phyloP scores from a whole-genome alignment of 1,140 invertebrate genomes.

The Dreissena polymorpha region DNA sequence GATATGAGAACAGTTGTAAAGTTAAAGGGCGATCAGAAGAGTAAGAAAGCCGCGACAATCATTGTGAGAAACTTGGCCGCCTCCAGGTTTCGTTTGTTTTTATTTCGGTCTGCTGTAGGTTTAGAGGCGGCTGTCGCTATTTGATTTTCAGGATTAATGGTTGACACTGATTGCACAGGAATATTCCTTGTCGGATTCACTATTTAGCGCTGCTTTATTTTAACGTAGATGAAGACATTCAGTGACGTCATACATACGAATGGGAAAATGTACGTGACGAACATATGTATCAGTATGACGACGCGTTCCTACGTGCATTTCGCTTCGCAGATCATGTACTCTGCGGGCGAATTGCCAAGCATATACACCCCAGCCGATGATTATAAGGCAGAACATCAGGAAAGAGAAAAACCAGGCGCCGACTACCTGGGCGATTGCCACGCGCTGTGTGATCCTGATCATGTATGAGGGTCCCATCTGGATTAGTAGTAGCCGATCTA shows the following conservation, averaged over 20 bases:
- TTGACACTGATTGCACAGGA: not conserved
- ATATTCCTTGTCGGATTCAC: too few relatives aligned
- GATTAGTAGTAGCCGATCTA: conserved; percentile 62
- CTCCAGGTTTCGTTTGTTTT: not conserved
- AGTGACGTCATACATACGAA: conserved; percentile 54
- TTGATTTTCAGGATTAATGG: too few relatives aligned
- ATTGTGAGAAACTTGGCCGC: too few relatives aligned
- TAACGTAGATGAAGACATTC: conserved; percentile 56
- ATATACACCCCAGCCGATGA: conserved; percentile 67
- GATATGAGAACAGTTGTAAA: too few relatives aligned
- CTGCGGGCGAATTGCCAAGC: conserved; percentile 47
- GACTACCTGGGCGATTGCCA: conserved; percentile 49
- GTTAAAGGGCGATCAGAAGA: too few relatives aligned
- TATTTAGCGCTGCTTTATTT: conserved; percentile 27
- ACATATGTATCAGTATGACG: conserved; percentile 55
- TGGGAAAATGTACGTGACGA: conserved; percentile 65
- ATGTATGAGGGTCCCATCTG: conserved; percentile 55
- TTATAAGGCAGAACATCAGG: conserved; percentile 63
- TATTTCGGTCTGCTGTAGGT: too few relatives aligned
- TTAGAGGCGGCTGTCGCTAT: too few relatives aligned
- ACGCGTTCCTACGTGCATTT: conserved; percentile 59
- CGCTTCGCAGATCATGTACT: conserved; percentile 59
- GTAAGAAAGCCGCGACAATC: too few relatives aligned
- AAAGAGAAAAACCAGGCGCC: conserved; percentile 61
- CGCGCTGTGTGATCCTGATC: conserved; percentile 42